These are phyloP conservation scores for Mesitornis unicolor DNA, from an alignment of 2,113 vertebrate genomes.

Conservation along the genomic window DNA sequence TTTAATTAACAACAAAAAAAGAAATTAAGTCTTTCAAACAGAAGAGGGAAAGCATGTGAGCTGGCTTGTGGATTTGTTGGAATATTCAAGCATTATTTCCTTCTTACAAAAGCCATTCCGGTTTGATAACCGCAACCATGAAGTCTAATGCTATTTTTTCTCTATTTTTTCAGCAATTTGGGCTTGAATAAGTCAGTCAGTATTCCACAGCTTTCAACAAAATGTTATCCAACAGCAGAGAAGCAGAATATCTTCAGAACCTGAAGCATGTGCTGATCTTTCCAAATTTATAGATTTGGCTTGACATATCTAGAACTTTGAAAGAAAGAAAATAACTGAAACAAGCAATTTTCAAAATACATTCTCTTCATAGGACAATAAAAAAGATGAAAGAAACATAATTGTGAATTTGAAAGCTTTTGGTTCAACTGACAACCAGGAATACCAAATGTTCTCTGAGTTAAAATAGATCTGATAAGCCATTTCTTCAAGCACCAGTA, in stretches of 20 bases:
- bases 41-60: not conserved
- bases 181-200: not conserved
- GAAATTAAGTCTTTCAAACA: not conserved
- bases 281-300: not conserved
- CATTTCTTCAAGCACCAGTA: not conserved
- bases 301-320: not conserved
- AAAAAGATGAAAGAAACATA: not conserved
- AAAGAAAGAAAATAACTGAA: not conserved
- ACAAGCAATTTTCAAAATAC: not conserved
- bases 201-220: not conserved
- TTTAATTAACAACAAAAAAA: not conserved
- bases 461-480: conserved; percentile 23
- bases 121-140: not conserved
- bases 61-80: not conserved
- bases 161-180: not conserved
- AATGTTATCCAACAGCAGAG: not conserved
- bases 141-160: not conserved
- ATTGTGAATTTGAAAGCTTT: not conserved
- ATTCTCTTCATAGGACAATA: not conserved
- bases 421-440: not conserved
- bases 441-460: not conserved
- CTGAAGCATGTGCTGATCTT: not conserved
- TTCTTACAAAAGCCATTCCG: not conserved
- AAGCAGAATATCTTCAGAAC: not conserved
- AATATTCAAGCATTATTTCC: not conserved